A percentile compares a stretch with the other conserved stretches of the same genome.
Conservation (phyloP, 1,140 invertebrate species). For the Eumaeus atala region DNA sequence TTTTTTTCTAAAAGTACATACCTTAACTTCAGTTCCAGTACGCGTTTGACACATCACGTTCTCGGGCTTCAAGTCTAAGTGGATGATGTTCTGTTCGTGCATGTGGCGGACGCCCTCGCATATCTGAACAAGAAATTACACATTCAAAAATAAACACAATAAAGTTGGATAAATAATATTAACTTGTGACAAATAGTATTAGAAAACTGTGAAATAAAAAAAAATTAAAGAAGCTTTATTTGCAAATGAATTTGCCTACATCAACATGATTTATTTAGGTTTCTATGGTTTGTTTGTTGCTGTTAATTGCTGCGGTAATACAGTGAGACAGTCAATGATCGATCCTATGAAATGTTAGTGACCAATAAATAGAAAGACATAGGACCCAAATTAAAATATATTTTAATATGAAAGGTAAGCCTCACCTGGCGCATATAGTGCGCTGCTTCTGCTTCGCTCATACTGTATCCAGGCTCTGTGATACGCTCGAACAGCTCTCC, state of each 20-base stretch:
- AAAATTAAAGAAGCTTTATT: no score
- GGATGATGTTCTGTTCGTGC: slow-evolving; percentile 99
- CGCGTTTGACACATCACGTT: slow-evolving; percentile 99
- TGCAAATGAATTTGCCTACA: no score
- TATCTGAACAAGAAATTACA: slow-evolving; percentile 72
- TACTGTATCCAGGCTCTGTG: slow-evolving; percentile 96
- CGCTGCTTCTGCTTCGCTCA: slow-evolving; percentile 99
- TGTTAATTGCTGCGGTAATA: no score
- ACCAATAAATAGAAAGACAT: no score
- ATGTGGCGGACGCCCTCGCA: slow-evolving; percentile 99
- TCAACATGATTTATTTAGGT: no score
- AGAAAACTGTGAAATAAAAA: no score
- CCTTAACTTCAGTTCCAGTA: slow-evolving; percentile 94
- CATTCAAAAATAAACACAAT: neutral
- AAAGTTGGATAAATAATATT: no score
- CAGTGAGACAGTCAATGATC: no score
- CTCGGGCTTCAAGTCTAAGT: slow-evolving; percentile 97
- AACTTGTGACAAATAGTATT: no score
- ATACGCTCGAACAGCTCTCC: slow-evolving; percentile 99
- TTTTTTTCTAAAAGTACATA: slow-evolving; percentile 13
- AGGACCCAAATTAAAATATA: no score
- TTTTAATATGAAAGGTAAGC: neutral
- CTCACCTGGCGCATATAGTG: slow-evolving; percentile 95
- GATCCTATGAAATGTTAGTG: no score
- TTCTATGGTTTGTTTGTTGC: no score